Conservation (phyloP, 2,888 invertebrate genomes). For the Callyntrura sp. region DNA sequence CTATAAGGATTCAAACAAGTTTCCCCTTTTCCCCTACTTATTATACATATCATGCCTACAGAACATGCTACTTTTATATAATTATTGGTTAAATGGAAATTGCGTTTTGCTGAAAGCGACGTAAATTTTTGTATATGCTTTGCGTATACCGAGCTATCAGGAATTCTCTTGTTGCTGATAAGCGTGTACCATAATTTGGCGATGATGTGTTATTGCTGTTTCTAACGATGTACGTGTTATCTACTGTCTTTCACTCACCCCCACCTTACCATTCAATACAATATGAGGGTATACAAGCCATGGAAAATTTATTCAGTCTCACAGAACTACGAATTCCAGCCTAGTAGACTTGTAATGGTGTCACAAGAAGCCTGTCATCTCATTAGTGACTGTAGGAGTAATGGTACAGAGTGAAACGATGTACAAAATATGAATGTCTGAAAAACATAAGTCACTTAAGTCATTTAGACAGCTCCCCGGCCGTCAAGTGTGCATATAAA, state of each 20-base stretch:
- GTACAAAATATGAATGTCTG: background rate
- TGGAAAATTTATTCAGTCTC: constrained; percentile 33
- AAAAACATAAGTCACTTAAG: background rate
- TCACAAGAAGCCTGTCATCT: constrained; percentile 71
- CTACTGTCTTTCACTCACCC: background rate
- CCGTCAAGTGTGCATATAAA: background rate
- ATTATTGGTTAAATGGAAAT: background rate
- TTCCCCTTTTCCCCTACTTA: background rate
- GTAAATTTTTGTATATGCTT: background rate
- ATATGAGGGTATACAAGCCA: background rate
- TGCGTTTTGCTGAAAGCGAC: background rate
- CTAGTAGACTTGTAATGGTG: constrained; percentile 64
- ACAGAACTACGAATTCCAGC: background rate
- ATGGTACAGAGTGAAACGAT: background rate
- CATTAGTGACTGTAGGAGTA: constrained; percentile 62
- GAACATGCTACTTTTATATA: background rate
- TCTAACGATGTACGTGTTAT: constrained; percentile 38
- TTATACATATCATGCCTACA: background rate
- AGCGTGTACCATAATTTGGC: constrained; percentile 30
- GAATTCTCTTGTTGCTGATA: constrained; percentile 41
- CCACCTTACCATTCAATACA: background rate
- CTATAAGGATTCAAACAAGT: background rate
- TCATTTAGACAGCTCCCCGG: background rate
- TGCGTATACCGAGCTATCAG: background rate
- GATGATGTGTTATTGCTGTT: background rate